These are phyloP conservation scores for Poecilia wingei DNA, from an alignment of 2,797 vertebrate genomes.

Conservation along the genomic window DNA sequence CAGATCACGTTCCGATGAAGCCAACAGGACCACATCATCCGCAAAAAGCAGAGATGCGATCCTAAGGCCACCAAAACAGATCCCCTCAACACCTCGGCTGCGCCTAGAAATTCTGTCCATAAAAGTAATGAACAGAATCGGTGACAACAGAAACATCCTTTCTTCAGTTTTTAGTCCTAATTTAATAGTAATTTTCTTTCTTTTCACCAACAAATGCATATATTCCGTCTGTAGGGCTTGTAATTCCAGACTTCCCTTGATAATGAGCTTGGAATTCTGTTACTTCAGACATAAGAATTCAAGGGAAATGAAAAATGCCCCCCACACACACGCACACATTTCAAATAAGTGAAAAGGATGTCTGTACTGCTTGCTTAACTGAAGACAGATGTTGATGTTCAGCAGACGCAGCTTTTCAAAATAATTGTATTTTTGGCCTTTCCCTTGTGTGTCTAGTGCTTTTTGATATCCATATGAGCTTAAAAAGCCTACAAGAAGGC, in stretches of 20 bases:
- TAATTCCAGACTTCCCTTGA: constrained; percentile 40
- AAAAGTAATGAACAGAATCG: too few relatives aligned
- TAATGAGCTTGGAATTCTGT: constrained; percentile 71
- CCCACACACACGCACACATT: constrained; percentile 20
- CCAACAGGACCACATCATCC: too few relatives aligned
- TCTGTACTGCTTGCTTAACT: constrained; percentile 75
- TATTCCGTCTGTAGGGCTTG: constrained; percentile 32
- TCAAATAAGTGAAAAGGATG: constrained; percentile 79
- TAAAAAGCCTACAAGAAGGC: constrained; percentile 32
- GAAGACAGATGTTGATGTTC: constrained; percentile 79
- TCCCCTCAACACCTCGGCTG: too few relatives aligned
- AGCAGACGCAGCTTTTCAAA: constrained; percentile 72
- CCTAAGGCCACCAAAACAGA: too few relatives aligned
- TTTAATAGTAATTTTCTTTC: constrained; percentile 11
- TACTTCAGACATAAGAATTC: constrained; percentile 75
- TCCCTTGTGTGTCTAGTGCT: constrained; percentile 55
- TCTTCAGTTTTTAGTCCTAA: not conserved
- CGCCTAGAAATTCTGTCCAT: too few relatives aligned
- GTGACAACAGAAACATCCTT: not conserved
- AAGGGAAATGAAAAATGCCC: constrained; percentile 74
- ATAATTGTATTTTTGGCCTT: constrained; percentile 69
- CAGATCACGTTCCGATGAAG: too few relatives aligned
- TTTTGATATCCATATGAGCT: constrained; percentile 44
- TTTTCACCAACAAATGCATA: constrained; percentile 32
- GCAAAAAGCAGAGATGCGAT: too few relatives aligned